Evolutionary conservation across 2,113 vertebrate species (phyloP).

Genomic region (Poeciliopsis prolifica): DNA sequence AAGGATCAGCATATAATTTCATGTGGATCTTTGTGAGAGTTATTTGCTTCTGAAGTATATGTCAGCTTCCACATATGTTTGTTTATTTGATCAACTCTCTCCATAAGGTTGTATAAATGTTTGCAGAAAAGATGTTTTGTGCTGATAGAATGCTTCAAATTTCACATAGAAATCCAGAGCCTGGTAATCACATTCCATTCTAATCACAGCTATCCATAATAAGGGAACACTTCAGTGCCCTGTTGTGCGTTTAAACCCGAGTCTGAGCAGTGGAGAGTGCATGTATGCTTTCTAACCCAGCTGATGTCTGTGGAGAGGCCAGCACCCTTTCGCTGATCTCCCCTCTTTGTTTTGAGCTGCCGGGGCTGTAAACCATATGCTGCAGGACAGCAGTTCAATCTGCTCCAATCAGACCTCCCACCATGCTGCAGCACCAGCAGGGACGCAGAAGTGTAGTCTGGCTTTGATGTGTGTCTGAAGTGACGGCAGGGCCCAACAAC

Average conservation of each 20-base stretch:
- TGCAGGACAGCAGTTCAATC: slow-evolving; percentile 67
- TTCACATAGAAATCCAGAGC: background rate
- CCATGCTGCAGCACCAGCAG: slow-evolving; percentile 35
- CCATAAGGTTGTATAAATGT: too few species aligned
- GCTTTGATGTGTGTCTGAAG: background rate
- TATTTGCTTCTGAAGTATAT: background rate
- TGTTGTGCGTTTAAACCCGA: slow-evolving; percentile 12
- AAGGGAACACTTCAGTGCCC: background rate
- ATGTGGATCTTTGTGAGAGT: background rate
- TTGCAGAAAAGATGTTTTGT: background rate
- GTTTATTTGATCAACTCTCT: background rate
- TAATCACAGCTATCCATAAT: background rate
- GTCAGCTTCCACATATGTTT: background rate
- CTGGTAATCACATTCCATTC: slow-evolving; percentile 2
- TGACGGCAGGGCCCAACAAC: slow-evolving; percentile 5
- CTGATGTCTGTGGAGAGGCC: slow-evolving; percentile 55
- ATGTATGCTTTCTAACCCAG: slow-evolving; percentile 39
- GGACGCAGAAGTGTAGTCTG: slow-evolving; percentile 1
- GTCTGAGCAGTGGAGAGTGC: background rate
- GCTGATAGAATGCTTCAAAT: background rate
- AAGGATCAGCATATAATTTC: background rate
- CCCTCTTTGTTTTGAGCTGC: slow-evolving; percentile 55
- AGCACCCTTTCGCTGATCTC: slow-evolving; percentile 41
- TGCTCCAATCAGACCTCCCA: slow-evolving; percentile 71
- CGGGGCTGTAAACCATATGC: slow-evolving; percentile 71